Evolutionary conservation across 2,113 vertebrate genomes (phyloP).

Genomic region (Mormyrus iriodes): DNA sequence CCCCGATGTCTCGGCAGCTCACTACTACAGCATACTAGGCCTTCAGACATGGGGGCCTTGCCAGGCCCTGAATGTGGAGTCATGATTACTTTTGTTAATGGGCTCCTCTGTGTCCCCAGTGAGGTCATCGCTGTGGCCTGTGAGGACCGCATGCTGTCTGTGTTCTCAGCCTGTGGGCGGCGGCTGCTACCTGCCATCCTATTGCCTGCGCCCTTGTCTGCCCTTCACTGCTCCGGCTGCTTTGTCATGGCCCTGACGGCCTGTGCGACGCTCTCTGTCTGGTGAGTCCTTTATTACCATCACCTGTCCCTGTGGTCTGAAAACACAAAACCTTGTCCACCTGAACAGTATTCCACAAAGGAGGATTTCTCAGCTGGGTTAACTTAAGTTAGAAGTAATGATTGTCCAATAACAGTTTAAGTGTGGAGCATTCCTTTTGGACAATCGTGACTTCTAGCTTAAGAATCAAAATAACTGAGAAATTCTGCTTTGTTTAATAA

Average conservation of each 20-base stretch:
- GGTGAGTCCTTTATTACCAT: slow-evolving; percentile 60
- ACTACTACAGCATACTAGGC: not conserved
- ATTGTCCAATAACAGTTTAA: not conserved
- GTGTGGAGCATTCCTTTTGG: not conserved
- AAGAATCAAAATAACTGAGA: not conserved
- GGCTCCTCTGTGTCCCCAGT: slow-evolving; percentile 44
- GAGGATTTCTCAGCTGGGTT: not conserved
- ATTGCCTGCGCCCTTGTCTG: slow-evolving; percentile 75
- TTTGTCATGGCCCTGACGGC: slow-evolving; percentile 89
- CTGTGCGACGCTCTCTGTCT: slow-evolving; percentile 81
- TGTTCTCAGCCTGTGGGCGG: slow-evolving; percentile 86
- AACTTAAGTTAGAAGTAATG: not conserved
- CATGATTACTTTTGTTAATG: not conserved
- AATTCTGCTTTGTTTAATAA: not conserved
- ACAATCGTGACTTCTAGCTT: not conserved
- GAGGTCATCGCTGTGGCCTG: slow-evolving; percentile 84
- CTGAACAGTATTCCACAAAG: not conserved
- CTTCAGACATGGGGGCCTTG: not conserved
- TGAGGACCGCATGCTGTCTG: slow-evolving; percentile 81
- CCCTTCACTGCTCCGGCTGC: slow-evolving; percentile 80
- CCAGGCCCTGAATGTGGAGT: not conserved
- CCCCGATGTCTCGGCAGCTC: not conserved
- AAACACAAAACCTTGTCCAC: not conserved
- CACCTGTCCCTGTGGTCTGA: not conserved
- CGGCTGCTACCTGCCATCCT: slow-evolving; percentile 87